phyloP scores from a whole-genome alignment of 2,888 invertebrate species.

The Leptopterna dolabrata region DNA sequence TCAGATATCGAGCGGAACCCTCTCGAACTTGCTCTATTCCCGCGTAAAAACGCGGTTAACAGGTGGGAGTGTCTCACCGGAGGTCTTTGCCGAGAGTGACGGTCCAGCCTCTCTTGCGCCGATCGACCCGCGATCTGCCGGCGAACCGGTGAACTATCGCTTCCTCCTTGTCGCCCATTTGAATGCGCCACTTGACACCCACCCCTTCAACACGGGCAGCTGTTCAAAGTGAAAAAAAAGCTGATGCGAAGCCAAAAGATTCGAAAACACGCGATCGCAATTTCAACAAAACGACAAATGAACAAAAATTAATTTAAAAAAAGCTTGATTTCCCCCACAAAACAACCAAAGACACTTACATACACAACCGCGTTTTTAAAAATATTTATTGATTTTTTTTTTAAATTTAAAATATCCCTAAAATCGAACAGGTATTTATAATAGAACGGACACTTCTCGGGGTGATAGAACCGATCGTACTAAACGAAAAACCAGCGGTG shows the following conservation, averaged over 20 bases:
- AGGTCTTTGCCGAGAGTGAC: conserved; percentile 80
- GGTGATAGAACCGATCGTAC: neutral
- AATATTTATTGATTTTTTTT: no score
- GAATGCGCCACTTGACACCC: conserved; percentile 8
- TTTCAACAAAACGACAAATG: no score
- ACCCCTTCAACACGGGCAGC: neutral
- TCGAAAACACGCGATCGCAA: neutral
- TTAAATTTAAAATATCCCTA: no score
- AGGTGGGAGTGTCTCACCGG: conserved; percentile 67
- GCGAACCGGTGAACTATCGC: conserved; percentile 41
- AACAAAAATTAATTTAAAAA: no score
- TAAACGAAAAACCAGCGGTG: conserved; percentile 1
- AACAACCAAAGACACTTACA: no score
- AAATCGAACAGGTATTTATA: neutral
- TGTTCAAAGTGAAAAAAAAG: neutral
- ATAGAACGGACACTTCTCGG: neutral
- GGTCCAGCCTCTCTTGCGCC: conserved; percentile 80
- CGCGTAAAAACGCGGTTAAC: no score
- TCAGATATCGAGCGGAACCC: neutral
- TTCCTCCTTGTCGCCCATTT: conserved; percentile 32
- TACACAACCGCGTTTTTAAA: no score
- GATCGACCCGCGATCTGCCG: conserved; percentile 59
- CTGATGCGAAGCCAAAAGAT: no score
- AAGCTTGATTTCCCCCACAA: no score
- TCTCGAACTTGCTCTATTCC: neutral